These are phyloP conservation scores for Rutilus rutilus DNA, from an alignment of 2,113 vertebrate species.

Conservation along the genomic window DNA sequence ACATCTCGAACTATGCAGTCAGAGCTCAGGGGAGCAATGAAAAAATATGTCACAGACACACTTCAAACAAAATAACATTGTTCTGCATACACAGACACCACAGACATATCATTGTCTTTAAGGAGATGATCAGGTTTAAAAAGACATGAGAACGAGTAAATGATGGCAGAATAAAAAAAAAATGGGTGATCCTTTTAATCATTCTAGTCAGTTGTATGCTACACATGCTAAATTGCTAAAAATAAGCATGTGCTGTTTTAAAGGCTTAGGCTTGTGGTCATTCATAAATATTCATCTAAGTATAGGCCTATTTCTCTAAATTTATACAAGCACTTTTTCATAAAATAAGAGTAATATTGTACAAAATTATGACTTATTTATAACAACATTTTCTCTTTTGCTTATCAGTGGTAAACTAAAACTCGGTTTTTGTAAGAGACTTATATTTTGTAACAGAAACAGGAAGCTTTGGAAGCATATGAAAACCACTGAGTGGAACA, in stretches of 20 bases:
- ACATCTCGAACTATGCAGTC: conserved; percentile 83
- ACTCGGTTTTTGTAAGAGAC: not conserved
- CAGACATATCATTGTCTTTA: not conserved
- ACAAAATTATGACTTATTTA: not conserved
- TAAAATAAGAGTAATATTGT: not conserved
- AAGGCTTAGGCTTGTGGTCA: not conserved
- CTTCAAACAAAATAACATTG: conserved; percentile 21
- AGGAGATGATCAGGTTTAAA: not conserved
- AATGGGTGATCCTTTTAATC: not conserved
- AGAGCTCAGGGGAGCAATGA: conserved; percentile 66
- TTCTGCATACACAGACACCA: not conserved
- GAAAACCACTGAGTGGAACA: not conserved
- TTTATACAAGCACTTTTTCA: not conserved
- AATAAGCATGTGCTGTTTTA: not conserved
- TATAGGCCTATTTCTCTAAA: not conserved
- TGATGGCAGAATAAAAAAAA: not conserved
- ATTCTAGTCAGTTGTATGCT: not conserved
- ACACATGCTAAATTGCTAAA: not conserved
- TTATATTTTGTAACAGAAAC: conserved; percentile 3
- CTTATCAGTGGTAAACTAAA: not conserved
- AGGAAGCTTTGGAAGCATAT: not conserved
- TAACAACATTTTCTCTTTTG: not conserved
- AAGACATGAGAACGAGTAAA: not conserved
- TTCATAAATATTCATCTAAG: not conserved
- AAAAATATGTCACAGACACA: conserved; percentile 55